Percentiles rank a stretch among this genome's conserved stretches.
Conservation (phyloP, 2,797 vertebrate species). For the Corythornis leucogaster region DNA sequence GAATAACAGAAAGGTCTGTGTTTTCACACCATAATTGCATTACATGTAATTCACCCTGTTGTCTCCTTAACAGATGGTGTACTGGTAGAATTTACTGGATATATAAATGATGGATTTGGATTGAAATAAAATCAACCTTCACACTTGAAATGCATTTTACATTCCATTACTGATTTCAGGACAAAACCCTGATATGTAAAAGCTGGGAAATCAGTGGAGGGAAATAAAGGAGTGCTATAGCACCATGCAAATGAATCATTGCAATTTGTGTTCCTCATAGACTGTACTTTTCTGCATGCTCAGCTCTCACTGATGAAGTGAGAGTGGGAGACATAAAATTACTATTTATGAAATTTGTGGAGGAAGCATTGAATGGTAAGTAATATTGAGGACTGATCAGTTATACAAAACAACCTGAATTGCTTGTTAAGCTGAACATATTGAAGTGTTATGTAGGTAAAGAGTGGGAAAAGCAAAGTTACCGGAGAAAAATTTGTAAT, state of each 20-base stretch:
- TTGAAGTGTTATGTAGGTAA: background rate
- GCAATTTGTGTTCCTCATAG: background rate
- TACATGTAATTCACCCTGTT: slow-evolving; percentile 42
- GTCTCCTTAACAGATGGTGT: slow-evolving; percentile 48
- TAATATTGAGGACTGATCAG: background rate
- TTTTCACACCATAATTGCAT: slow-evolving; percentile 56
- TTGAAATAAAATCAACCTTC: slow-evolving; percentile 52
- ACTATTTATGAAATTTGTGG: background rate
- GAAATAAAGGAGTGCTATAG: slow-evolving; percentile 1
- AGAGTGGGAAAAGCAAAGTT: background rate
- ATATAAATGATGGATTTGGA: slow-evolving; percentile 32
- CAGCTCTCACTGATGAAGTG: background rate
- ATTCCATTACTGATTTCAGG: slow-evolving; percentile 19
- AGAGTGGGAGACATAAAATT: slow-evolving; percentile 2
- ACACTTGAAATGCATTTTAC: background rate
- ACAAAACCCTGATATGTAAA: slow-evolving; percentile 13
- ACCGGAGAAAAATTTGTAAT: background rate
- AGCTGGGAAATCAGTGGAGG: slow-evolving; percentile 23
- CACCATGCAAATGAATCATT: slow-evolving; percentile 12
- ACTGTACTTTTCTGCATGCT: background rate
- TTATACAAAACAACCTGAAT: background rate
- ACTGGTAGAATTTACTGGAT: slow-evolving; percentile 9
- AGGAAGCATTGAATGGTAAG: background rate
- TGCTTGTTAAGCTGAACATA: background rate
- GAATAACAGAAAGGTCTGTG: slow-evolving; percentile 24